A percentile compares a stretch with the other conserved stretches of the same genome.
Evolutionary conservation across 2,797 vertebrate genomes (phyloP).

Genomic region (Urophycis tenuis): DNA sequence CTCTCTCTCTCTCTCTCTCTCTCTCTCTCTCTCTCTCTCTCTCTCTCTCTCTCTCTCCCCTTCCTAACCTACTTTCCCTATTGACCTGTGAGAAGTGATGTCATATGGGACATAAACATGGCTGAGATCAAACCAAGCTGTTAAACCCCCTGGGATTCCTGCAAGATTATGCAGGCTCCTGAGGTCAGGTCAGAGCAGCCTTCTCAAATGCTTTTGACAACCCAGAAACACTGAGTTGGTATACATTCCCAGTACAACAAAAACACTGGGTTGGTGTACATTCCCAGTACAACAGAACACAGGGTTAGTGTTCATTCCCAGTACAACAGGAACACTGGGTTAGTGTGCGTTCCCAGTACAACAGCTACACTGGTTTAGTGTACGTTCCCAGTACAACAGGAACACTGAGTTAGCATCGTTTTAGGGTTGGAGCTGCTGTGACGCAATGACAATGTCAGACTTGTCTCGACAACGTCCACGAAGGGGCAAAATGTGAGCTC

Average conservation of each 20-base stretch:
- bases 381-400: too few species aligned
- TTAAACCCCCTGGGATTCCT: constrained; percentile 29
- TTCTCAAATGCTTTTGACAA: background rate
- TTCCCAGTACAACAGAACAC: background rate
- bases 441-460: too few species aligned
- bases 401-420: too few species aligned
- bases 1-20: constrained; percentile 33
- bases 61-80: constrained; percentile 26
- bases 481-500: too few species aligned
- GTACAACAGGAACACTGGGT: too few species aligned
- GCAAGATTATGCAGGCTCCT: constrained; percentile 25
- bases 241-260: constrained; percentile 30
- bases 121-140: constrained; percentile 34
- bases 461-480: too few species aligned
- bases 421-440: too few species aligned
- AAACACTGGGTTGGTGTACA: constrained; percentile 23
- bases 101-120: constrained; percentile 18
- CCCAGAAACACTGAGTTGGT: too few species aligned
- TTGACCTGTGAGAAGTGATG: constrained; percentile 23
- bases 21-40: constrained; percentile 2
- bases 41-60: constrained; percentile 11
- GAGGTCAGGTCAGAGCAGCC: constrained; percentile 8
- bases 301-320: too few species aligned
- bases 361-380: too few species aligned
- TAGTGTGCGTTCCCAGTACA: too few species aligned